These are phyloP conservation scores for Molossus alvarezi DNA, from an alignment of 2,797 vertebrate species.

Conservation along the genomic window DNA sequence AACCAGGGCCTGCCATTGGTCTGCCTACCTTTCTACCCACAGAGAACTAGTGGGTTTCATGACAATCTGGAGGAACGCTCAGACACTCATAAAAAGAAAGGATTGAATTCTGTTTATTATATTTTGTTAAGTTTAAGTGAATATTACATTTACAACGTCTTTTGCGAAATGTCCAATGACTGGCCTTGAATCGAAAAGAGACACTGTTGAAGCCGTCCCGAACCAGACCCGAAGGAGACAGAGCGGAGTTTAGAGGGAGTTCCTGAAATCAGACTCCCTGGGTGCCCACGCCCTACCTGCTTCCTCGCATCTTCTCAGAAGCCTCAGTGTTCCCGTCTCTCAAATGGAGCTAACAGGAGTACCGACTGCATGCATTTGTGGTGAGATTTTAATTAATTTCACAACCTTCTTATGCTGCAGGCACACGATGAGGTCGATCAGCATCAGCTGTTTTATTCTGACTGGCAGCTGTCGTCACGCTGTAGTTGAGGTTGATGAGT, in stretches of 20 bases:
- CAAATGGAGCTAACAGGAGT: neutral
- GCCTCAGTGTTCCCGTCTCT: neutral
- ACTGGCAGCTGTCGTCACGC: neutral
- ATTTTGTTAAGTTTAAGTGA: neutral
- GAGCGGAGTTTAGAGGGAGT: neutral
- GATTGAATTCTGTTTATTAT: neutral
- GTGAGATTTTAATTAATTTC: conserved; percentile 36
- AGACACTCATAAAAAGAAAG: conserved; percentile 46
- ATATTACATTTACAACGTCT: conserved; percentile 2
- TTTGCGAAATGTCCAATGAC: neutral
- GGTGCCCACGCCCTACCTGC: too few relatives aligned
- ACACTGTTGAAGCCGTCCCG: neutral
- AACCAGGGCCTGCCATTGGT: neutral
- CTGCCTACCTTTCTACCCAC: neutral
- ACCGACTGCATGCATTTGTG: neutral
- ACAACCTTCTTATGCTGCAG: neutral
- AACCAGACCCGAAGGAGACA: neutral
- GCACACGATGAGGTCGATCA: neutral
- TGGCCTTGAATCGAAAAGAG: neutral
- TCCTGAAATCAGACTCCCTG: neutral
- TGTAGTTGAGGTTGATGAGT: neutral
- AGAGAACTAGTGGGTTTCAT: neutral
- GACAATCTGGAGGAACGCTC: neutral
- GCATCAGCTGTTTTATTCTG: neutral
- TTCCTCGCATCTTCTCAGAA: neutral